A percentile compares a stretch with the other conserved stretches of the same genome.
These are phyloP conservation scores for Regulus satrapa DNA, from an alignment of 2,113 vertebrate species.

Conservation along the genomic window DNA sequence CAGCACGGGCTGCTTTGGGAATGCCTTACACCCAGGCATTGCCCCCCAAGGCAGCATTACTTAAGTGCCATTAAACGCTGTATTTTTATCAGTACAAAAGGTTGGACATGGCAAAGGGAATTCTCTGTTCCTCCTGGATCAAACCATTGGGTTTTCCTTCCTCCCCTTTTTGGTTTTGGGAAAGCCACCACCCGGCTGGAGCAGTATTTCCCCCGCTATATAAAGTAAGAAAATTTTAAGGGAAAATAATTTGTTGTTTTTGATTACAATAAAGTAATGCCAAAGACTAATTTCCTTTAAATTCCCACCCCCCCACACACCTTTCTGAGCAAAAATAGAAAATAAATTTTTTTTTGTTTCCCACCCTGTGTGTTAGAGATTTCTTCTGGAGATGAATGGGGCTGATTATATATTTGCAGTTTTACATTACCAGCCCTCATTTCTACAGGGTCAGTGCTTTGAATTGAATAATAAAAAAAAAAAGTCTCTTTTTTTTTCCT, in stretches of 20 bases:
- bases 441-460: background rate
- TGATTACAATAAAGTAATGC: background rate
- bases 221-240: background rate
- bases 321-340: background rate
- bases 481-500: background rate
- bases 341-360: background rate
- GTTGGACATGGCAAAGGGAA: background rate
- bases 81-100: background rate
- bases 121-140: background rate
- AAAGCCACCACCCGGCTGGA: background rate
- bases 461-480: background rate
- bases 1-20: background rate
- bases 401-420: background rate
- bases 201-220: background rate
- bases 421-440: background rate
- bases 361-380: background rate
- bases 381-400: background rate
- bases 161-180: background rate
- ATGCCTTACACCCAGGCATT: background rate
- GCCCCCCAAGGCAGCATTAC: background rate
- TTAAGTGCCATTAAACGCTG: background rate
- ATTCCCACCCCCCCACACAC: rapidly evolving
- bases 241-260: background rate
- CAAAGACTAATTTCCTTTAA: background rate
- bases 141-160: background rate